Conservation (phyloP, 92 coral and sea anemone genomes). For the Paragorgia papillata region DNA sequence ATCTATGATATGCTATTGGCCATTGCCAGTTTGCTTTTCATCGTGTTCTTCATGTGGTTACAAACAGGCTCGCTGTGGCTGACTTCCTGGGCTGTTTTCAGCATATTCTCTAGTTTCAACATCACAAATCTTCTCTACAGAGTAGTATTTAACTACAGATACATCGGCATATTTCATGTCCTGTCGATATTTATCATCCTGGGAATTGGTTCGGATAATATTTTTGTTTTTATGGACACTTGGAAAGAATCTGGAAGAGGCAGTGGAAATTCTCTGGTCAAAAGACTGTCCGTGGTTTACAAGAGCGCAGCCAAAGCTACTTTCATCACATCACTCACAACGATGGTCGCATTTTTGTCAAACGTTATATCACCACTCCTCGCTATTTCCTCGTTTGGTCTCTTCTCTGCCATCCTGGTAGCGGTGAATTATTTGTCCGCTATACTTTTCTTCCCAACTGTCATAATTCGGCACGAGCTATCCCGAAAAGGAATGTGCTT, state of each 20-base stretch:
- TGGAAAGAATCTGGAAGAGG: conserved; percentile 61
- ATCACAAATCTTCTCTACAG: conserved; percentile 70
- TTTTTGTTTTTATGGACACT: conserved; percentile 74
- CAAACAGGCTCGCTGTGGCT: conserved; percentile 82
- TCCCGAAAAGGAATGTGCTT: conserved; percentile 67
- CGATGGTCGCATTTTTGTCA: conserved; percentile 71
- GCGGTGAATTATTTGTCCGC: conserved; percentile 69
- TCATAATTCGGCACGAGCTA: conserved; percentile 59
- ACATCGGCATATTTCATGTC: conserved; percentile 76
- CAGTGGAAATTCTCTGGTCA: conserved; percentile 38
- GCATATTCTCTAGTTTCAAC: conserved; percentile 70
- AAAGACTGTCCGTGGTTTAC: conserved; percentile 64
- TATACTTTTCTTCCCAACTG: conserved; percentile 70
- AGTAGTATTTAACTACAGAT: conserved; percentile 67
- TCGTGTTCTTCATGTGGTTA: conserved; percentile 64
- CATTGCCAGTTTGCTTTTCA: conserved; percentile 64
- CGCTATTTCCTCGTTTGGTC: conserved; percentile 73
- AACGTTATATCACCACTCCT: conserved; percentile 71
- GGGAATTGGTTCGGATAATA: conserved; percentile 78
- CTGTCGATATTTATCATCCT: conserved; percentile 73
- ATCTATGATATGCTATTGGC: conserved; percentile 68
- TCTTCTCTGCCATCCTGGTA: conserved; percentile 72
- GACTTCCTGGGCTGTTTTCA: conserved; percentile 71
- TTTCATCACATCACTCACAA: conserved; percentile 73
- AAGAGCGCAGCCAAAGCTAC: conserved; percentile 66